Conservation (phyloP, 2,797 vertebrate genomes). For the Arrhamphus sclerolepis region DNA sequence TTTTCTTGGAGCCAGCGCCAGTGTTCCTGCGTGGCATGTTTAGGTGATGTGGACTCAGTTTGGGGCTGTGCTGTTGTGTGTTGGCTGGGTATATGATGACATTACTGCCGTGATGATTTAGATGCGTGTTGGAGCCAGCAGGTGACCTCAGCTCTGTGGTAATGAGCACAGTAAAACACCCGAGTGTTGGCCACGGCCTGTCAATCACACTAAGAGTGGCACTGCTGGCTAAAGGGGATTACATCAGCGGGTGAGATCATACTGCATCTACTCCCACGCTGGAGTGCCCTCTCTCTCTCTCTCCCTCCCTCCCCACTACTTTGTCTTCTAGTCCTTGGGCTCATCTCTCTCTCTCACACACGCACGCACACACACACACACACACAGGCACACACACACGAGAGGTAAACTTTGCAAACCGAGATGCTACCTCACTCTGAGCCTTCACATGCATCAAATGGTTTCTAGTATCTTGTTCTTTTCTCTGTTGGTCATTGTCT, state of each 20-base stretch:
- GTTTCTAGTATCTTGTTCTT: constrained; percentile 42
- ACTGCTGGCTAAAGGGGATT: constrained; percentile 77
- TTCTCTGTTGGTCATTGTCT: constrained; percentile 21
- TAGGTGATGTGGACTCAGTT: constrained; percentile 43
- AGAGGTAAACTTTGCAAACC: constrained; percentile 43
- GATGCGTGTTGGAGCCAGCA: constrained; percentile 73
- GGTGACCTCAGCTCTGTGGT: constrained; percentile 79
- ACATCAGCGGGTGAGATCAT: constrained; percentile 83
- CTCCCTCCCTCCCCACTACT: constrained; percentile 48
- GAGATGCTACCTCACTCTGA: constrained; percentile 45
- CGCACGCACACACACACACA: constrained; percentile 27
- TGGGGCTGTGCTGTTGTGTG: constrained; percentile 30
- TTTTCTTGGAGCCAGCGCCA: not conserved
- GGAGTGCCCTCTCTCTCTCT: constrained; percentile 51
- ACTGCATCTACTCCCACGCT: constrained; percentile 71
- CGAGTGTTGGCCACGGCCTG: constrained; percentile 69
- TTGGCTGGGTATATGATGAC: constrained; percentile 46
- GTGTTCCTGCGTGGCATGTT: constrained; percentile 33
- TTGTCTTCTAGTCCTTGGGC: constrained; percentile 55
- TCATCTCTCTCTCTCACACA: constrained; percentile 14
- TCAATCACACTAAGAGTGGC: constrained; percentile 79
- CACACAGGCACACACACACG: constrained; percentile 26
- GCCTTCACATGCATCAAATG: constrained; percentile 53
- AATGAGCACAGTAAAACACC: constrained; percentile 78
- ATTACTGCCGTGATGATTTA: constrained; percentile 73